Conservation (phyloP, 2,113 vertebrate species). For the Neotoma lepida region DNA sequence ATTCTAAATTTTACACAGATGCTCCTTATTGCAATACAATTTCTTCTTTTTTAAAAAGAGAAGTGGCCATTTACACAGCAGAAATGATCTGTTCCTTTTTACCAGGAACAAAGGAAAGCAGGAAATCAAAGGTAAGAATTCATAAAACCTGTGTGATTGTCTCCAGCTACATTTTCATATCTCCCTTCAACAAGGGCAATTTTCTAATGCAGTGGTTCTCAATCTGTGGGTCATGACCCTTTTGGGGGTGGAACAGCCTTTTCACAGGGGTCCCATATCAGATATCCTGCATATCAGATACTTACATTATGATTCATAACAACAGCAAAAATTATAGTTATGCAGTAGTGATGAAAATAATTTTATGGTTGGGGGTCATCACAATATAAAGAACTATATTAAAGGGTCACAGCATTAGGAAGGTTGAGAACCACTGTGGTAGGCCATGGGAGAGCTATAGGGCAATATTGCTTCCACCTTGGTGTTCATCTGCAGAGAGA, state of each 20-base stretch:
- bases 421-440: background rate
- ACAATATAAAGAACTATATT: background rate
- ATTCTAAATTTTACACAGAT: conserved; percentile 31
- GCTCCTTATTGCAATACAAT: background rate
- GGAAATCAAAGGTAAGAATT: background rate
- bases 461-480: background rate
- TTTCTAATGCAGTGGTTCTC: background rate
- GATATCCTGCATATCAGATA: background rate
- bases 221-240: background rate
- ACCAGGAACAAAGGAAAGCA: background rate
- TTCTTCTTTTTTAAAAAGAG: conserved; percentile 1
- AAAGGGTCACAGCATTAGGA: background rate
- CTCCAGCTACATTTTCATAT: background rate
- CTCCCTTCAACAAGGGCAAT: background rate
- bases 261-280: background rate
- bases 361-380: background rate
- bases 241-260: background rate
- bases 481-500: background rate
- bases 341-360: background rate
- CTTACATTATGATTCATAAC: background rate
- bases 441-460: background rate
- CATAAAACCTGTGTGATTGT: background rate
- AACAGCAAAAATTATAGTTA: background rate
- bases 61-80: background rate
- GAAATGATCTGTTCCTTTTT: background rate